Conservation (phyloP, 2,113 vertebrate genomes). For the Puma concolor region DNA sequence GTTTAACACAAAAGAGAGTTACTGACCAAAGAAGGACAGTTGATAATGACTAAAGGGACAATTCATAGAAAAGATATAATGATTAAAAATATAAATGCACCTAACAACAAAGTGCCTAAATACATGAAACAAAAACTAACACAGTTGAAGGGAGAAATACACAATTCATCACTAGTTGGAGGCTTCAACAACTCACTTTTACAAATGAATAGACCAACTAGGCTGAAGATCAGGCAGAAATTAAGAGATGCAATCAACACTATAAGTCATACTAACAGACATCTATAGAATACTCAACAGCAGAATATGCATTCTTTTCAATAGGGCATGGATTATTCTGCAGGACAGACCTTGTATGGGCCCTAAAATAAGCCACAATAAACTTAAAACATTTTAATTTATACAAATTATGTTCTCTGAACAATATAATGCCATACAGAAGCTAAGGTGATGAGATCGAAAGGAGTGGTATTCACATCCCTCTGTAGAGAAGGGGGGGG, state of each 20-base stretch:
- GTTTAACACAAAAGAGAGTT: background rate
- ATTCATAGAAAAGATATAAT: background rate
- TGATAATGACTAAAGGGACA: background rate
- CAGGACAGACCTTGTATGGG: background rate
- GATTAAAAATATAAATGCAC: background rate
- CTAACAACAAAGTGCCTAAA: background rate
- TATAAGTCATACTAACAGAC: background rate
- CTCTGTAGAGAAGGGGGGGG: background rate
- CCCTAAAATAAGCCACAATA: background rate
- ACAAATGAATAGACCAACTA: background rate
- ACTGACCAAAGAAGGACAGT: background rate
- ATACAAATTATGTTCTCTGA: background rate
- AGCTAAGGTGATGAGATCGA: background rate
- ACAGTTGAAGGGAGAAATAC: background rate
- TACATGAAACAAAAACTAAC: background rate
- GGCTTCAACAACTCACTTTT: background rate
- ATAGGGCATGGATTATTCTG: background rate
- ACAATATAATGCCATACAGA: background rate
- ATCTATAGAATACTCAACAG: background rate
- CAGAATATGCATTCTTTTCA: background rate
- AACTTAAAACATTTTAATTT: background rate
- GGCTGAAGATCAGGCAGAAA: background rate
- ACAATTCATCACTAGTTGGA: background rate
- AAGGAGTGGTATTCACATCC: background rate
- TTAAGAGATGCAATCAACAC: background rate